Base-by-base conservation (phyloP, 2,888 invertebrate genomes). In the Drosophila algonquin region DNA sequence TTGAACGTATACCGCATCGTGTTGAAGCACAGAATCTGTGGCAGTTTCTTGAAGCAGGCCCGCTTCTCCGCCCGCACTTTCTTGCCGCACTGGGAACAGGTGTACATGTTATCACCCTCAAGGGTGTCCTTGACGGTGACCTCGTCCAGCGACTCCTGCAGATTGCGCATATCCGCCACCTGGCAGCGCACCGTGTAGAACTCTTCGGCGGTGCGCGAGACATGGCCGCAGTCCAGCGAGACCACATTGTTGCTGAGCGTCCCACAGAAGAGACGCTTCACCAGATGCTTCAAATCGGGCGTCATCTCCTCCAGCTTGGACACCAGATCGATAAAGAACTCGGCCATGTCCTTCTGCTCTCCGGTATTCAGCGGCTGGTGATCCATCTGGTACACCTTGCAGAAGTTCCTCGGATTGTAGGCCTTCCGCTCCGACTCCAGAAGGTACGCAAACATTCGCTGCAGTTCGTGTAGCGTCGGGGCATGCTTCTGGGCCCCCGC, bases 321-420 rank as follows among this genome's bases (percentile, higher is more conserved):
- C 35, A 98, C 98, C 53, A 98, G 94, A 93, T 98, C 98, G 61
- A 98, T 98, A 91, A 98, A 98, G 93, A 98, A 98, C 92, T 98
- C 98, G 0, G 98, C 98, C 98, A 98, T 98, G 90, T 98, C 98
- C 90, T 98, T 98, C 92, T 98, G 98, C 90, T 98, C 98, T 0
- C 98, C 98, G 0, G 98, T 98, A 91, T 98, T 98, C 8, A 98
- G 92, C 0, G 98, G 98, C 90, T 98, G 98, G 90, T 98, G 98
- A 91, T 98, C 98, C 98, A 98, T 98, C 60, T 97, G 98, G 92
- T 98, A 98, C 0, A 97, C 98, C 80, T 98, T 97, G 92, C 98
- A 98, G 92, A 98, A 98, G 80, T 97, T 97, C 55, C 97, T 94
- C 0, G 98, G 98, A 92, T 98, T 98, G 92, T 98, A 98, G 0